These are phyloP conservation scores for Gortyna flavago DNA, from an alignment of 2,888 invertebrate species.

Conservation along the genomic window DNA sequence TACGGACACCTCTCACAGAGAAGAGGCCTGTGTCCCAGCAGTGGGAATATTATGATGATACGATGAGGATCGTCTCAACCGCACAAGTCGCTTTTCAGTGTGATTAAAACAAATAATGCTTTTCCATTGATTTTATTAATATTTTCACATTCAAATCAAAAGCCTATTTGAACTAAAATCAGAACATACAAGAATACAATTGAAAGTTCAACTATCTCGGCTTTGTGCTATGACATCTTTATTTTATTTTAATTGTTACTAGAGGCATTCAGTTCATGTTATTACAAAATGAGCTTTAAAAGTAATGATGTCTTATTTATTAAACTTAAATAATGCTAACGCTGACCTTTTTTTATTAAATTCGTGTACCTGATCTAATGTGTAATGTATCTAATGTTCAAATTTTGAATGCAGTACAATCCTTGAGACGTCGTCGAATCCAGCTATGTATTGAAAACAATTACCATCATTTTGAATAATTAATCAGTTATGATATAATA, in stretches of 20 bases:
- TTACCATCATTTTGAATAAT: no score
- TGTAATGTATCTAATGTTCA: no score
- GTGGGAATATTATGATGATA: not conserved
- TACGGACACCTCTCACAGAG: not conserved
- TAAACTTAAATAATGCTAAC: not conserved
- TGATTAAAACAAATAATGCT: not conserved
- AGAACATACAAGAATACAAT: not conserved
- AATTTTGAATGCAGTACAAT: no score
- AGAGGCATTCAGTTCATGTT: constrained; percentile 1
- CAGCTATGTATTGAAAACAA: no score
- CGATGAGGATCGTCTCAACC: not conserved
- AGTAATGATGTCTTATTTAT: not conserved
- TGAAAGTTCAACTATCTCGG: constrained; percentile 23
- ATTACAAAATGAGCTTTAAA: constrained; percentile 3
- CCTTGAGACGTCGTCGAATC: no score
- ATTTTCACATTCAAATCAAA: not conserved
- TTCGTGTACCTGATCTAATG: no score
- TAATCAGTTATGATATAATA: no score
- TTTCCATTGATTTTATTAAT: not conserved
- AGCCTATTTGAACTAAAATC: constrained; percentile 11
- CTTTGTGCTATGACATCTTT: constrained; percentile 3
- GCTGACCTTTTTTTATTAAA: no score
- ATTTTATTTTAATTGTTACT: constrained; percentile 30
- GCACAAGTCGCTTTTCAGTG: not conserved
- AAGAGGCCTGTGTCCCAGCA: not conserved